Evolutionary conservation across 2,888 invertebrate species (phyloP), one percentile per base, ranked within the genome.

Genomic region (Brachypalpus laphriformis): DNA sequence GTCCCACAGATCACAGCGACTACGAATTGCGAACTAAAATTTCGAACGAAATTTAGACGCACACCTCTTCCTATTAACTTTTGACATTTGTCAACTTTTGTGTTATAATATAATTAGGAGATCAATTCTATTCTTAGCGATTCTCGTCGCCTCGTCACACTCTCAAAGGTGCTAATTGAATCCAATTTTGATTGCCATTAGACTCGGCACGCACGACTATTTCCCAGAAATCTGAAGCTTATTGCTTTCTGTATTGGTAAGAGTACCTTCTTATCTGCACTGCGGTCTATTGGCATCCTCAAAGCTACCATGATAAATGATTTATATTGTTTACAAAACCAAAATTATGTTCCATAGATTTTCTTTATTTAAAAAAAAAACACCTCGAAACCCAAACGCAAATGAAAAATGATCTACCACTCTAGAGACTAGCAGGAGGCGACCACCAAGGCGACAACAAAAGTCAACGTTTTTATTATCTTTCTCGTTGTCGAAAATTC

Each of bases 81-180:
- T 47, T 66, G 14, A 59, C 45, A 40, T 65, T 80, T 83, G 61
- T 57, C 61, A 78, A 68, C 31, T 70, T 49, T 42, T 59, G 65
- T 75, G 47, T 68, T 78, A 74, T 65, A 74, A 57, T 74, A 45
- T 66, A 74, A 74, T 80, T 77, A 72, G 82, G 37, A 82, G 66
- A 77, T 61, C 51, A 61, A 56, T 63, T 83, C 83, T 83, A 83
- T 83, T 83, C 74, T 80, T 83, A 59, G 80, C 68, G 31, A 70
- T 61, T 70, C 77, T 68, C 61, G 28, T 51, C n/a, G n/a, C n/a
- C 63, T 70, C 49, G 83, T 75, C 80, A 78, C 66, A 59, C 78
- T 66, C 37, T 77, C 59, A 34, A 56, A 80, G 74, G 80, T 65
- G 83, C 7, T 80, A 83, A 83, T 80, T 75, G 72, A 65, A 18